Conservation (phyloP, 2,113 vertebrate species). For the Ardeotis arabs region DNA sequence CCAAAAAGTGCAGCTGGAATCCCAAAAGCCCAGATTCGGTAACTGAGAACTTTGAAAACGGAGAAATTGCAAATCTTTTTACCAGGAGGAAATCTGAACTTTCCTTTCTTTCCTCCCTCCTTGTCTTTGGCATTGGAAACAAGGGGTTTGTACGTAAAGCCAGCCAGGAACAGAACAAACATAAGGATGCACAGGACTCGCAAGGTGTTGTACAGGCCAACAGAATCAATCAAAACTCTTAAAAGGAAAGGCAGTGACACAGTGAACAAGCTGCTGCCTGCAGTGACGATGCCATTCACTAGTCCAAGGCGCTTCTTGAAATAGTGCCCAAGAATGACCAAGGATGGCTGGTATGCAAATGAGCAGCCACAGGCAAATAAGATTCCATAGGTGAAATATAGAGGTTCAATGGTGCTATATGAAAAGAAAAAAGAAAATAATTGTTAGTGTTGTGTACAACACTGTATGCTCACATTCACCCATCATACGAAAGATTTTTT, state of each 20-base stretch:
- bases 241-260: constrained; percentile 87
- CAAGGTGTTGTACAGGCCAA: constrained; percentile 82
- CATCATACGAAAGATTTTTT: neutral
- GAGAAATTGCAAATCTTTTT: constrained; percentile 87
- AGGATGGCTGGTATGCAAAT: constrained; percentile 94
- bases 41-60: constrained; percentile 89
- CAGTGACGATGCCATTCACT: constrained; percentile 96
- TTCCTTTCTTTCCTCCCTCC: constrained; percentile 60
- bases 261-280: constrained; percentile 94
- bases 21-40: constrained; percentile 93
- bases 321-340: constrained; percentile 96
- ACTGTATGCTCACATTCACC: neutral
- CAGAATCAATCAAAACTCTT: constrained; percentile 61
- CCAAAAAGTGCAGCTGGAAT: constrained; percentile 94
- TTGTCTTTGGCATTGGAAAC: constrained; percentile 58
- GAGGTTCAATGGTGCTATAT: constrained; percentile 84
- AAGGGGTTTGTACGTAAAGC: constrained; percentile 90
- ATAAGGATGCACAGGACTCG: constrained; percentile 85
- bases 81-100: constrained; percentile 60
- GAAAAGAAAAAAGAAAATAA: neutral
- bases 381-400: constrained; percentile 96
- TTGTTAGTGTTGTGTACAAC: neutral
- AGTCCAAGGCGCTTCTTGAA: constrained; percentile 95
- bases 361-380: constrained; percentile 96
- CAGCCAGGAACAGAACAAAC: constrained; percentile 89